Conservation (phyloP, 2,888 invertebrate genomes). For the Ormyrus pomaceus region DNA sequence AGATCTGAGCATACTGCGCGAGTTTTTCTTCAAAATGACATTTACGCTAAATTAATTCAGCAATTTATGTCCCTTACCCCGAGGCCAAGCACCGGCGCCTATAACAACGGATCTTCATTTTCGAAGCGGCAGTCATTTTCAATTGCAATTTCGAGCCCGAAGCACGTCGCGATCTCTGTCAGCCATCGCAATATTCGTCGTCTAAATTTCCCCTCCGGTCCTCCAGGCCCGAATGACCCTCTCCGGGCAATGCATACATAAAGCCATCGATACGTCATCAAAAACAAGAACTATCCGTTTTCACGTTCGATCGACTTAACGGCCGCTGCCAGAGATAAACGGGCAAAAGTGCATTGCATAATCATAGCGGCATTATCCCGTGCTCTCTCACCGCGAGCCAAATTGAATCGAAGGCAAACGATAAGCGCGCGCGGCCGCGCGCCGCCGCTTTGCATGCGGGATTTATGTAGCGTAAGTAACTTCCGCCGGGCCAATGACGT, state of each 20-base stretch:
- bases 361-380: not conserved
- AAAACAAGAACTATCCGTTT: slow-evolving; percentile 47
- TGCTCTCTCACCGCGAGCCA: slow-evolving; percentile 11
- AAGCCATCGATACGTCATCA: slow-evolving; percentile 26
- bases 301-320: slow-evolving; percentile 40
- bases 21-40: no score
- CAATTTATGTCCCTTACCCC: no score
- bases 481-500: slow-evolving; percentile 44
- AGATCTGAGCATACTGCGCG: no score
- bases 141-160: no score
- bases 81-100: not conserved
- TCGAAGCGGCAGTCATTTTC: no score
- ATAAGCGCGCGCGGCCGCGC: slow-evolving; percentile 39
- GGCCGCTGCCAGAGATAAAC: not conserved
- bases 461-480: slow-evolving; percentile 55
- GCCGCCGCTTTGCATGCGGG: slow-evolving; percentile 24
- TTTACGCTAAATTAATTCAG: no score
- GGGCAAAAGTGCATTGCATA: not conserved
- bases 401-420: slow-evolving; percentile 54
- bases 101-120: slow-evolving; percentile 12
- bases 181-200: slow-evolving; percentile 14
- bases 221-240: not conserved
- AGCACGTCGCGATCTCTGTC: not conserved
- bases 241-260: not conserved
- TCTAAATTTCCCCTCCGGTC: slow-evolving; percentile 6